Evolutionary conservation across 2,113 vertebrate genomes (phyloP).

Genomic region (Callipepla californica): DNA sequence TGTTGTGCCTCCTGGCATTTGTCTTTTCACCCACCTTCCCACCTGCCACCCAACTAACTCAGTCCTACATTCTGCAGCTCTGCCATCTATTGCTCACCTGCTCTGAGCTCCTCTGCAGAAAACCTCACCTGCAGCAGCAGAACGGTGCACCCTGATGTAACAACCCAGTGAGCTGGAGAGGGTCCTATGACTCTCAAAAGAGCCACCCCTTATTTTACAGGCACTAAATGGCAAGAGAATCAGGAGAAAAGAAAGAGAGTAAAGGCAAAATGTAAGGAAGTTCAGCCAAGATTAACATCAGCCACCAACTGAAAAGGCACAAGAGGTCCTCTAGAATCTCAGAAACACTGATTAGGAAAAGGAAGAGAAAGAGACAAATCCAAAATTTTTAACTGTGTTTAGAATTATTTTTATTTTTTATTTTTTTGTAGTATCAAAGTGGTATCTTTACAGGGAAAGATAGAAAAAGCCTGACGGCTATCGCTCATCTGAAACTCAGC

Average conservation of each 20-base stretch:
- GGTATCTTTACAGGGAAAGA: not conserved
- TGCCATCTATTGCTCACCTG: not conserved
- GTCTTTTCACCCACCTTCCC: not conserved
- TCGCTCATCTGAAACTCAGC: not conserved
- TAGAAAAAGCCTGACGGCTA: not conserved
- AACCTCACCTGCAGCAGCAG: not conserved
- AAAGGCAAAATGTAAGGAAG: not conserved
- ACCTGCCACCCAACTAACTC: not conserved
- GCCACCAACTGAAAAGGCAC: not conserved
- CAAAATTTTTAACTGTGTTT: not conserved
- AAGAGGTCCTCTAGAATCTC: not conserved
- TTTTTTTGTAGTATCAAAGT: not conserved
- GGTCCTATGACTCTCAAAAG: not conserved
- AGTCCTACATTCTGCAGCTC: not conserved
- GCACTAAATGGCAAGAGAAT: not conserved
- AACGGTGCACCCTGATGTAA: accelerated
- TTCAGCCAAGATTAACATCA: not conserved
- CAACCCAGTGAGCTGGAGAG: not conserved
- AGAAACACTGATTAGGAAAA: not conserved
- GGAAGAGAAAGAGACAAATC: not conserved
- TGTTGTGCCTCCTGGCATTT: not conserved
- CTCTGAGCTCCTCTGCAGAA: not conserved
- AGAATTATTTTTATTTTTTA: not conserved
- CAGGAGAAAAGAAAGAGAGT: not conserved
- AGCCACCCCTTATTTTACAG: not conserved